These are phyloP conservation scores for Listronotus oregonensis DNA, from an alignment of 1,140 invertebrate genomes.

Conservation along the genomic window DNA sequence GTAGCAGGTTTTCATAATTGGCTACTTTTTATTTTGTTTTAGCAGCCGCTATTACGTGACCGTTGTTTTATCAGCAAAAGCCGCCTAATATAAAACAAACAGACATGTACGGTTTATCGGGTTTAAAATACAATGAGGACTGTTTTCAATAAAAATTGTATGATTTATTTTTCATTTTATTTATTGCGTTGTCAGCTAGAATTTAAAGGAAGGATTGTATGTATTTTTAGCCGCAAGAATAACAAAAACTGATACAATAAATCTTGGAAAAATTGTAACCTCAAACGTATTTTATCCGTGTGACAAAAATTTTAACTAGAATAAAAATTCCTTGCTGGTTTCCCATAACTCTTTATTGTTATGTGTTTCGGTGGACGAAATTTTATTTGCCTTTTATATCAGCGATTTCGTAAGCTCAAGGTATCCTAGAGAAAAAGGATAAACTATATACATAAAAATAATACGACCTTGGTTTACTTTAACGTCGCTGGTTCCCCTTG, in stretches of 20 bases:
- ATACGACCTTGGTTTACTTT: conserved; percentile 32
- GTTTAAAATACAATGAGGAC: conserved; percentile 15
- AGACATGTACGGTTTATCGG: neutral
- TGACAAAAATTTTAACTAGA: conserved; percentile 40
- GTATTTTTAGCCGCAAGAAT: conserved; percentile 29
- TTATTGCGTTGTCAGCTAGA: conserved; percentile 25
- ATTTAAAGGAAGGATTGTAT: conserved; percentile 24
- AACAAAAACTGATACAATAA: conserved; percentile 31
- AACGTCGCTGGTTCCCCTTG: conserved; percentile 14
- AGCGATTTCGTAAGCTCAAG: conserved; percentile 31
- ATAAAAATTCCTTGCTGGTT: conserved; percentile 37
- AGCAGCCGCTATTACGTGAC: too few relatives aligned
- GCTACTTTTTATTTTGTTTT: too few relatives aligned
- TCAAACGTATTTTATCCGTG: conserved; percentile 35
- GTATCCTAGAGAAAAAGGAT: conserved; percentile 34
- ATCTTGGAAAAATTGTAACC: conserved; percentile 38
- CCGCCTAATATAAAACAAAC: too few relatives aligned
- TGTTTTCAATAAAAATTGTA: conserved; percentile 23
- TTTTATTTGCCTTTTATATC: conserved; percentile 40
- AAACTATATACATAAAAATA: conserved; percentile 39
- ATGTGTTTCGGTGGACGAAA: conserved; percentile 37
- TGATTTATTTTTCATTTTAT: conserved; percentile 32
- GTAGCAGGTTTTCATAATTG: too few relatives aligned
- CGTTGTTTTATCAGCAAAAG: too few relatives aligned
- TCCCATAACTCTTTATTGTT: conserved; percentile 39